Evolutionary conservation across 2,113 vertebrate species (phyloP).

Genomic region (Aythya baeri): DNA sequence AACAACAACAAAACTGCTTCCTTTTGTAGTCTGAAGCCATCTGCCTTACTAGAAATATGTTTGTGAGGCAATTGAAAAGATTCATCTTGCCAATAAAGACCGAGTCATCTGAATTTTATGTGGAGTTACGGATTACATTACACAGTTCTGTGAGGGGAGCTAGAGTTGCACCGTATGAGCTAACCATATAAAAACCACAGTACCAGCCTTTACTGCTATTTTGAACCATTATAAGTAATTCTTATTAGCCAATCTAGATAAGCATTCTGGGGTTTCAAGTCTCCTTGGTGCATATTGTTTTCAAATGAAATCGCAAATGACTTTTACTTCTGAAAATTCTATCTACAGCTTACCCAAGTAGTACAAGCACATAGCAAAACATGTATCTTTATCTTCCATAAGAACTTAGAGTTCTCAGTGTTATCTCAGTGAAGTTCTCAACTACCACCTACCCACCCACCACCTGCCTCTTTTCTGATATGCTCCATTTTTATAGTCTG

Average conservation of each 20-base stretch:
- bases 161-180: background rate
- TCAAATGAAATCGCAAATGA: background rate
- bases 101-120: background rate
- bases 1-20: background rate
- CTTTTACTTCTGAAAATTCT: background rate
- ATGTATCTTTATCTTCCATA: background rate
- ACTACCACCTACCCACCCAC: background rate
- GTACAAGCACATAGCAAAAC: fast-evolving
- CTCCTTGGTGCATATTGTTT: background rate
- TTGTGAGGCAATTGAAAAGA: background rate
- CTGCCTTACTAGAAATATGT: background rate
- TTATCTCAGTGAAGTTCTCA: constrained; percentile 3
- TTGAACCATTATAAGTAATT: background rate
- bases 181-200: background rate
- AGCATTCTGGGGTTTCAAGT: background rate
- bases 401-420: background rate
- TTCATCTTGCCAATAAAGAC: background rate
- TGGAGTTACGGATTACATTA: background rate
- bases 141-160: background rate
- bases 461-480: background rate
- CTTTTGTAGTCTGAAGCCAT: background rate
- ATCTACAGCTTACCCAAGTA: background rate
- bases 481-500: background rate
- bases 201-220: background rate
- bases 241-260: background rate